Evolutionary conservation across 92 coral and sea anemone species (phyloP).

Genomic region (Siderastrea radians): DNA sequence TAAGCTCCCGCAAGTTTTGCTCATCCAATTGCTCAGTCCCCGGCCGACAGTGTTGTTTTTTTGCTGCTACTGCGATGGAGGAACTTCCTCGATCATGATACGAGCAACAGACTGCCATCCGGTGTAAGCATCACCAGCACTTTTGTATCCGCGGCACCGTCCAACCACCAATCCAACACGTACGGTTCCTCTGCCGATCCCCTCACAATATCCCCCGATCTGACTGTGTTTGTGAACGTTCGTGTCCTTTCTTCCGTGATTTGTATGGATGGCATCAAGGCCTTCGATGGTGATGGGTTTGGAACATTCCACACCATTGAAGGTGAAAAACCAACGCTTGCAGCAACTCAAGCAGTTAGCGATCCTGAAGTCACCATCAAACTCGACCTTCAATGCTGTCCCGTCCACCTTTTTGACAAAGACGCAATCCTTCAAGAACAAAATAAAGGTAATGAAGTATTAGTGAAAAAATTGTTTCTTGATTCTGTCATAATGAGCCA

Average conservation of each 20-base stretch:
- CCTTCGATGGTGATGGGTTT: too few species aligned
- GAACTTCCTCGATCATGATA: conserved; percentile 22
- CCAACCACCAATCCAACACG: conserved; percentile 61
- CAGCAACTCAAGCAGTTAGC: too few species aligned
- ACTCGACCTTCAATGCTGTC: conserved; percentile 12
- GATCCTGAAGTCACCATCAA: too few species aligned
- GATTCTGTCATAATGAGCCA: too few species aligned
- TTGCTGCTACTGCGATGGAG: conserved; percentile 30
- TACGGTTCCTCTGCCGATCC: conserved; percentile 28
- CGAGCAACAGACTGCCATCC: too few species aligned
- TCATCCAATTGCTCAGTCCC: too few species aligned
- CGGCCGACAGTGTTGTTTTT: too few species aligned
- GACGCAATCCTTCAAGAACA: not conserved
- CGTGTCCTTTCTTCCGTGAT: conserved; percentile 7
- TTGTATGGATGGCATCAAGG: not conserved
- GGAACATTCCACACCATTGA: too few species aligned
- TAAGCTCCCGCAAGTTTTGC: too few species aligned
- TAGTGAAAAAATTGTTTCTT: too few species aligned
- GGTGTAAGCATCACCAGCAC: conserved; percentile 20
- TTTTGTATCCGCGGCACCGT: conserved; percentile 18
- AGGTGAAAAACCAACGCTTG: too few species aligned
- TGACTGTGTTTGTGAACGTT: not conserved
- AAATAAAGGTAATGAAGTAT: not conserved
- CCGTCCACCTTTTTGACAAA: conserved; percentile 15
- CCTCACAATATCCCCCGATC: not conserved